A percentile compares a stretch with the other conserved stretches of the same genome.
Conservation (phyloP, 1,140 invertebrate species). For the Lineus longissimus region DNA sequence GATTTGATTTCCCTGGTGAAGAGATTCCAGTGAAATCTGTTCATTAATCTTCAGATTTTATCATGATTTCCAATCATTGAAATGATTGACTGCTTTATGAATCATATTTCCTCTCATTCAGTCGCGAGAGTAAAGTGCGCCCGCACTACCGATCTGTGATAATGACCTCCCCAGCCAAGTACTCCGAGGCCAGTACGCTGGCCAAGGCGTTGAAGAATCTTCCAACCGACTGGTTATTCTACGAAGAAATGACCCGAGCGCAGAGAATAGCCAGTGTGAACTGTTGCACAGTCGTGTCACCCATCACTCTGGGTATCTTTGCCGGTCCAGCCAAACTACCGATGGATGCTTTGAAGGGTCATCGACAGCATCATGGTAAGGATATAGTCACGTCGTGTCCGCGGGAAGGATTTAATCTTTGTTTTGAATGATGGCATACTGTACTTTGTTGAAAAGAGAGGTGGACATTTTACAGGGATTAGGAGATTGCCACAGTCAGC, state of each 20-base stretch:
- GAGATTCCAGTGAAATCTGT: too few relatives aligned
- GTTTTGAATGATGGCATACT: too few relatives aligned
- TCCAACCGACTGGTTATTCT: slow-evolving; percentile 78
- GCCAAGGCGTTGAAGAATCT: slow-evolving; percentile 56
- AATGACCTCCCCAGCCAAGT: slow-evolving; percentile 39
- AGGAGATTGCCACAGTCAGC: too few relatives aligned
- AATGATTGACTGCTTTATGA: too few relatives aligned
- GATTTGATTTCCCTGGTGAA: too few relatives aligned
- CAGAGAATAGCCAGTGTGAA: slow-evolving; percentile 57
- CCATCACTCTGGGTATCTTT: slow-evolving; percentile 75
- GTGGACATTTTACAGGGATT: too few relatives aligned
- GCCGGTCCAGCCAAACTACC: slow-evolving; percentile 68
- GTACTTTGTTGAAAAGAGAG: too few relatives aligned
- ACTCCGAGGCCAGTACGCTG: slow-evolving; percentile 29
- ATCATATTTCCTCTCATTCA: slow-evolving; percentile 47
- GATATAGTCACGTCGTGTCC: neutral
- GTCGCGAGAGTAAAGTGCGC: slow-evolving; percentile 69
- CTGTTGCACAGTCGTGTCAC: slow-evolving; percentile 73
- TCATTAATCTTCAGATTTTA: too few relatives aligned
- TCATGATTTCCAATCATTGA: too few relatives aligned
- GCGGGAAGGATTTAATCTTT: too few relatives aligned
- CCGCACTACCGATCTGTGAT: slow-evolving; percentile 74
- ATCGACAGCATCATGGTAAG: neutral
- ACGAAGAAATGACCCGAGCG: slow-evolving; percentile 71
- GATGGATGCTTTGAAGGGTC: slow-evolving; percentile 59